phyloP scores from a whole-genome alignment of 2,797 vertebrate species.

The Brachymystax lenok region DNA sequence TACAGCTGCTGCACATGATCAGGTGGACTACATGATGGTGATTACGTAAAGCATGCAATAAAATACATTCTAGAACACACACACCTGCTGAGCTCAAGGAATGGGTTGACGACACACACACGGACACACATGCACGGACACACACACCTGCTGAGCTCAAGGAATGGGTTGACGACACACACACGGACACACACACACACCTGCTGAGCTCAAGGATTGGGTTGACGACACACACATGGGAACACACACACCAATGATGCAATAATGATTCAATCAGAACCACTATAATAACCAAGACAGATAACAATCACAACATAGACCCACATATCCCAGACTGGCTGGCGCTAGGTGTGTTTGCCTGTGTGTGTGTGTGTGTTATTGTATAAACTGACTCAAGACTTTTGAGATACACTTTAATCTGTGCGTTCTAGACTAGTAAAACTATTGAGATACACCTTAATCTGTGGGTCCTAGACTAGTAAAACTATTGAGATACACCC shows the following conservation, averaged over 20 bases:
- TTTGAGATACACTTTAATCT: constrained; percentile 54
- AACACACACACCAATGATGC: not conserved
- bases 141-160: too few relatives aligned
- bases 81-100: too few relatives aligned
- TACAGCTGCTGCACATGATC: not conserved
- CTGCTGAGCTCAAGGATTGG: too few relatives aligned
- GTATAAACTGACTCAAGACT: not conserved
- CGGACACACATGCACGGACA: too few relatives aligned
- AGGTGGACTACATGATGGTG: not conserved
- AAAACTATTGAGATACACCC: constrained; percentile 20
- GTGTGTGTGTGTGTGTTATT: constrained; percentile 6
- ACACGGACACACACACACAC: not conserved
- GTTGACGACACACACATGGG: too few relatives aligned
- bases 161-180: too few relatives aligned
- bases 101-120: too few relatives aligned
- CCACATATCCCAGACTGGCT: not conserved
- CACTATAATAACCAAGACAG: not conserved
- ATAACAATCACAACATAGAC: not conserved
- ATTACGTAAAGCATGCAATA: not conserved
- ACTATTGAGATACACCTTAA: constrained; percentile 52
- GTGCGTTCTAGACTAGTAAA: constrained; percentile 47
- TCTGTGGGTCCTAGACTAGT: constrained; percentile 51
- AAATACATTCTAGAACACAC: not conserved
- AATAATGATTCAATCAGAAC: too few relatives aligned
- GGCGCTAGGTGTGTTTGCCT: constrained; percentile 4